phyloP scores from a whole-genome alignment of 2,113 vertebrate genomes.

The Rattus rattus region DNA sequence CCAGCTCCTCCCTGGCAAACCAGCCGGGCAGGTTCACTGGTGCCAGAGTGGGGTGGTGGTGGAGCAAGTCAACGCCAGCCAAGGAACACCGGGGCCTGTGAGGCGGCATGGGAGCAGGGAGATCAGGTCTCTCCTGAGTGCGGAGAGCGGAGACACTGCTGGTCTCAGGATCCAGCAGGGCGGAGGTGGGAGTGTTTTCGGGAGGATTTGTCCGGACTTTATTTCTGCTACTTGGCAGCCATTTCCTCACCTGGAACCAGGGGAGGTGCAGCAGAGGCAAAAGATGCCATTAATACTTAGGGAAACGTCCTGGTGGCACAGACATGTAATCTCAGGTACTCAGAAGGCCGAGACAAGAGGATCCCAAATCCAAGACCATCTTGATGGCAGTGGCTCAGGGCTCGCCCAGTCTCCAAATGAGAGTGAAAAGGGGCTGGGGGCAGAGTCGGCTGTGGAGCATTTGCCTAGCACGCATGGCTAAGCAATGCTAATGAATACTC shows the following conservation, averaged over 20 bases:
- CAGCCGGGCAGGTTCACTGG: constrained; percentile 63
- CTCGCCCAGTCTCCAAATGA: neutral
- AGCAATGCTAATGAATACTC: neutral
- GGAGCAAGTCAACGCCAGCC: neutral
- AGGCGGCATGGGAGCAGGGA: neutral
- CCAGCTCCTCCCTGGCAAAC: constrained; percentile 35
- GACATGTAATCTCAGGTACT: neutral
- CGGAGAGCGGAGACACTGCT: neutral
- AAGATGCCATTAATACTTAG: neutral
- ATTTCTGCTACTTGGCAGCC: neutral
- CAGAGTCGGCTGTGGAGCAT: neutral
- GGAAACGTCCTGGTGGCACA: neutral
- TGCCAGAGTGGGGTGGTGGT: neutral
- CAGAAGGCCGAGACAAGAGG: neutral
- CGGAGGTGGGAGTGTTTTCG: neutral
- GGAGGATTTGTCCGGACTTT: neutral
- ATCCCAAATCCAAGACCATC: neutral
- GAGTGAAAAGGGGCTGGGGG: neutral
- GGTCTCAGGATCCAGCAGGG: neutral
- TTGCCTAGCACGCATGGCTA: neutral
- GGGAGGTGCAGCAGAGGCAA: neutral
- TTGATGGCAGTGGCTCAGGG: neutral
- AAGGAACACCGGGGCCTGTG: neutral
- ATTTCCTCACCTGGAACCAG: neutral
- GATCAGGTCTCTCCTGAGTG: neutral